Base-by-base conservation (phyloP, 2,797 vertebrate species). In the Sebastes hopkinsi region DNA sequence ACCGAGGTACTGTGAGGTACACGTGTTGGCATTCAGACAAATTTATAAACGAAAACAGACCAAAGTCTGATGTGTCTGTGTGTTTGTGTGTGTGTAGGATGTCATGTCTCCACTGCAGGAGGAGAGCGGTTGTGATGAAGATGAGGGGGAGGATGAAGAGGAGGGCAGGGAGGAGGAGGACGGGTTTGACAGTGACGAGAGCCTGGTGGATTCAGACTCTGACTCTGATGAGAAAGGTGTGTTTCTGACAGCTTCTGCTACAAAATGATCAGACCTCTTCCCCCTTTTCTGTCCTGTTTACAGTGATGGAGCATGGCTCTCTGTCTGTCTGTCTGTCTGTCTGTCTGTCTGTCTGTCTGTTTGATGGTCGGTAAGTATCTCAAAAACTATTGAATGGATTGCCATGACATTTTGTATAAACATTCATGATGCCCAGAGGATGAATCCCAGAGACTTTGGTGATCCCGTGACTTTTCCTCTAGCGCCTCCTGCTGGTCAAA, bases 141-240 rank as follows among this genome's bases (percentile, higher is more conserved):
- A 98, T 11, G 98, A 98, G 74, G 97, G 97, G 58, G 97, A 95
- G 32, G 95, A 95, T 0, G 95, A 95, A 46, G 98, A 98, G 78
- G 97, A 98, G 7, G 97, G 97, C 66, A 95, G 96, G 80, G 92
- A 94, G 68, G 95, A 96, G 55, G 96, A 95, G 46, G 95, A 96
- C 1, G 96, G 94, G 62, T 98, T 98, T 0, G 97, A 97, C 93
- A 99, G 97, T 0, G 98, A 98, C 5, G 98, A 99, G 89, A 99
- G 98, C 90, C 92, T 97, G 88, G 98, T 97, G 87, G 98, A 99
- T 88, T 99, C 98, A 0, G 98, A 98, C 84, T 99, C 98, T 0
- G 98, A 99, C 78, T 95, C 96, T 0, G 99, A 99, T 25, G 98
- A 98, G 88, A 99, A 99, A 95, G 98, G 99, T 99, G 75, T 4